phyloP scores from a whole-genome alignment of 2,113 vertebrate species.

The Perca schrenkii region DNA sequence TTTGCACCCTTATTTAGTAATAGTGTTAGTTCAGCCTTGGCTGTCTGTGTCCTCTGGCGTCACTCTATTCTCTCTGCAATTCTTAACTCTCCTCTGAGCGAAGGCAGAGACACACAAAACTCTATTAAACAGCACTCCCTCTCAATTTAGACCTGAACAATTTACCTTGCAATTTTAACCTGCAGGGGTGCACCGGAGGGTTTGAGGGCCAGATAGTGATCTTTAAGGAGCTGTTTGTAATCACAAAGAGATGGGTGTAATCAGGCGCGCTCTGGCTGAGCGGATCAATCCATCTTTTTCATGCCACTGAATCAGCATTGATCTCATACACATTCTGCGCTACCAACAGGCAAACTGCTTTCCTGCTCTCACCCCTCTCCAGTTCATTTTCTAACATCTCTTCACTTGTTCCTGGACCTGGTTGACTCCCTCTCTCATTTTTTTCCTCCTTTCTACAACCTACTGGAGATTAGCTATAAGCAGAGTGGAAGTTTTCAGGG shows the following conservation, averaged over 20 bases:
- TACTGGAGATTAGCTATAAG: background rate
- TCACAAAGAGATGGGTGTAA: conserved; percentile 82
- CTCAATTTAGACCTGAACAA: conserved; percentile 74
- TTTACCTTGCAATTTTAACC: conserved; percentile 81
- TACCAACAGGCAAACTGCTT: conserved; percentile 39
- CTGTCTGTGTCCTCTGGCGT: conserved; percentile 35
- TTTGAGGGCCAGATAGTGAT: conserved; percentile 69
- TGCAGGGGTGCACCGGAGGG: conserved; percentile 48
- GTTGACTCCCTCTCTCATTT: background rate
- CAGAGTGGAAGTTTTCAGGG: background rate
- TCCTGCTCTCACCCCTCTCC: conserved; percentile 13
- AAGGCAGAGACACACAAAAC: conserved; percentile 56
- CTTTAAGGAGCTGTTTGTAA: conserved; percentile 83
- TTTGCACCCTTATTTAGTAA: conserved; percentile 49
- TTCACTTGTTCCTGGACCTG: background rate
- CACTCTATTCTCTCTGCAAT: conserved; percentile 10
- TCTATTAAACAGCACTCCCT: conserved; percentile 76
- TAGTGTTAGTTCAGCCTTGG: conserved; percentile 16
- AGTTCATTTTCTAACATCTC: conserved; percentile 8
- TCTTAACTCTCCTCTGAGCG: conserved; percentile 64
- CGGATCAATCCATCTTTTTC: conserved; percentile 79
- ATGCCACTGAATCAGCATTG: conserved; percentile 77
- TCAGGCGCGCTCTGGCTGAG: conserved; percentile 75
- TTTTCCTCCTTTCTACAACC: background rate
- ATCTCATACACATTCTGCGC: conserved; percentile 68